Base-by-base conservation (phyloP, 2,888 invertebrate genomes). In the Zelleria hepariella region DNA sequence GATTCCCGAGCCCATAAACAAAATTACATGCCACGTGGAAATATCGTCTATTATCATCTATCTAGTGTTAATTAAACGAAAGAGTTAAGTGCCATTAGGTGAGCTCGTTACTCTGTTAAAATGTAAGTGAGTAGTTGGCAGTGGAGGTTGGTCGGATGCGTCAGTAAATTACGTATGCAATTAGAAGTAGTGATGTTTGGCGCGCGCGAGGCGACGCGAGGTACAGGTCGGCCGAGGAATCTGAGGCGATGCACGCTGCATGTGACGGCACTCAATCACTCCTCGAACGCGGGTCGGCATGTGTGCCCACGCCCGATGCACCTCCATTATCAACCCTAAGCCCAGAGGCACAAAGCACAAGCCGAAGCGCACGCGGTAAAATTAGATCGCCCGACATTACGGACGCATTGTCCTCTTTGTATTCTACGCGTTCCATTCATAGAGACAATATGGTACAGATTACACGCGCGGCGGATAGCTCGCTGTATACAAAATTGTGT, bases 161-260 rank as follows among this genome's bases (percentile, higher is more conserved):
- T 25, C 57, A 24, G 25, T 57, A 48, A 56, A 77, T 74, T 80
- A 80, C 70, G 71, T 67, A 67, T 73, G 78, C 80, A 82, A 84
- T 83, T 84, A 82, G 77, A 78, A 71, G 80, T 76, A 78, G 73
- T 71, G 75, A 78, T 77, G 78, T 76, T 83, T 82, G 82, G 79
- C 82, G 70, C 51, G 20, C 75, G 76, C 71, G 4, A 74, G 72
- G 70, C 78, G 73, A 67, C 77, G 74, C 72, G 76, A 68, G 74
- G 73, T 78, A 68, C 75, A 78, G 83, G 82, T 82, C 80, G 75
- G 68, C 20, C 15, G 53, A 52, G 49, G 58, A 58, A 58, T 58
- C 47, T 20, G 20, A 24, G 20, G 25, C 23, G 24, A 20, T n/a
- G 57, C 55, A 32, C 55, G 27, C 42, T 73, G 78, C 80, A 77